These are phyloP conservation scores for Salpingus planirostris DNA, from an alignment of 2,888 invertebrate genomes.

Conservation along the genomic window DNA sequence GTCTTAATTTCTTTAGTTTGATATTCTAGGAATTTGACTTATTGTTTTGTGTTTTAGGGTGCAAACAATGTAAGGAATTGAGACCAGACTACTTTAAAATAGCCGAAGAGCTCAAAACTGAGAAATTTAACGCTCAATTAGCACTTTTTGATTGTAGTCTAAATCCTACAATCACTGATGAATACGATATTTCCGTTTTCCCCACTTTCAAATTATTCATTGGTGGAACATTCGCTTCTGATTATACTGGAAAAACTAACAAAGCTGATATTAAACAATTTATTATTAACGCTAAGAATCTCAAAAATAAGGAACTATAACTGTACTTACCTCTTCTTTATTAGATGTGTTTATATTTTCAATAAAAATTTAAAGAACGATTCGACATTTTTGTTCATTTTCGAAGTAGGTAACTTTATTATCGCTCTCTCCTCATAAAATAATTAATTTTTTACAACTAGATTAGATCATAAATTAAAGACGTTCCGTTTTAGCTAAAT, in stretches of 20 bases:
- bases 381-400: too few relatives aligned
- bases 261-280: conserved; percentile 49
- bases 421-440: too few relatives aligned
- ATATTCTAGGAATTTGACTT: background rate
- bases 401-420: too few relatives aligned
- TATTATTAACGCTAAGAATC: conserved; percentile 30
- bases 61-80: conserved; percentile 59
- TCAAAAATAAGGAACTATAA: conserved; percentile 29
- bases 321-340: too few relatives aligned
- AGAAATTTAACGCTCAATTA: conserved; percentile 35
- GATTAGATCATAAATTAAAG: too few relatives aligned
- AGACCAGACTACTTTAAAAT: conserved; percentile 58
- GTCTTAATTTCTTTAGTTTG: conserved; percentile 18
- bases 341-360: conserved; percentile 11
- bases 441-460: too few relatives aligned
- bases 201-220: conserved; percentile 60
- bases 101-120: conserved; percentile 44
- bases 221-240: conserved; percentile 45
- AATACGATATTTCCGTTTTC: conserved; percentile 53
- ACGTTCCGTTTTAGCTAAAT: too few relatives aligned
- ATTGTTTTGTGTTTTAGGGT: conserved; percentile 47
- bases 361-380: too few relatives aligned
- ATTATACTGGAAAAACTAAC: conserved; percentile 51
- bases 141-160: conserved; percentile 60
- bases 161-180: conserved; percentile 49